Conservation (phyloP, 2,113 vertebrate species). For the Pantherophis guttatus region DNA sequence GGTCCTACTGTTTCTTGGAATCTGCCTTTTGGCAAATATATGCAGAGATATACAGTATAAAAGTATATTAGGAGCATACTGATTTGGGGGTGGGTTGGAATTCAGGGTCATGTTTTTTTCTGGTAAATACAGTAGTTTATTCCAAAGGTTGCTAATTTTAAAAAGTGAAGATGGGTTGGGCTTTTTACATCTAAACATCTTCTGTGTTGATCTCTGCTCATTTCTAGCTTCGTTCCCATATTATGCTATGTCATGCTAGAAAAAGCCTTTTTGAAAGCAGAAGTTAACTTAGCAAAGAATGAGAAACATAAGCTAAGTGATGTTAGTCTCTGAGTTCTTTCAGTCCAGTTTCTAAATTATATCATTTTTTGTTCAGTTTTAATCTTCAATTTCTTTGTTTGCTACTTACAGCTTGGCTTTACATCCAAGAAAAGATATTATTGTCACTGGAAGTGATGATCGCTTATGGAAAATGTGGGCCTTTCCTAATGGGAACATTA, state of each 20-base stretch:
- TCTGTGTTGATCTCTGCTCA: background rate
- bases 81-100: background rate
- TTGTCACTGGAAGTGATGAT: constrained; percentile 73
- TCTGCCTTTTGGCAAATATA: background rate
- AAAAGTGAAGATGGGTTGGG: background rate
- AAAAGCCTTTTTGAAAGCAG: background rate
- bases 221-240: background rate
- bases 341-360: background rate
- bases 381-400: background rate
- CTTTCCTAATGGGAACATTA: constrained; percentile 69
- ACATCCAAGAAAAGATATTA: constrained; percentile 66
- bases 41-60: background rate
- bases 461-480: constrained; percentile 75
- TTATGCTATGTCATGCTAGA: background rate
- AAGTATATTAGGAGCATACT: background rate
- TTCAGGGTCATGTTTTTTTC: background rate
- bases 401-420: constrained; percentile 59
- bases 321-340: background rate
- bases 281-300: background rate
- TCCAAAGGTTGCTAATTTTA: background rate
- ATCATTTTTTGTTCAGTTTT: background rate
- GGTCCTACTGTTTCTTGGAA: background rate
- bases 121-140: background rate
- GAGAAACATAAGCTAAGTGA: background rate
- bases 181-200: background rate